phyloP scores from a whole-genome alignment of 2,888 invertebrate genomes.

The Matsumyia berberina region DNA sequence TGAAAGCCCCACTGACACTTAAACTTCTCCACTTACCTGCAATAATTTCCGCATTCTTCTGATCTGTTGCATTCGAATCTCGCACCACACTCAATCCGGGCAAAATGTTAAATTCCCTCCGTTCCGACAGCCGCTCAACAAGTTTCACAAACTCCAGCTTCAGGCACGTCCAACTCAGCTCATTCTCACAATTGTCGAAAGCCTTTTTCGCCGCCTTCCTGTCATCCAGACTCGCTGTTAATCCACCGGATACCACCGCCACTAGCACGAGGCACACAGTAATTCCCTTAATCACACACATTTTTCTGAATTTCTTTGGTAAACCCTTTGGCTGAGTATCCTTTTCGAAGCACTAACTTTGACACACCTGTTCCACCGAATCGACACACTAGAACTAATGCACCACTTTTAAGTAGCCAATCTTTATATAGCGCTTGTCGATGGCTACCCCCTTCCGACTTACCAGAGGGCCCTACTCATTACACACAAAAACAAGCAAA shows the following conservation, averaged over 20 bases:
- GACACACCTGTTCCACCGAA: slow-evolving; percentile 28
- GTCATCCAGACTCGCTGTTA: slow-evolving; percentile 43
- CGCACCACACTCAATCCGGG: slow-evolving; percentile 91
- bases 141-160: slow-evolving; percentile 91
- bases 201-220: slow-evolving; percentile 79
- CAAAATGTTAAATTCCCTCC: slow-evolving; percentile 87
- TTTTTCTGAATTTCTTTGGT: slow-evolving; percentile 1
- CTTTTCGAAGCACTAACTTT: slow-evolving; percentile 19
- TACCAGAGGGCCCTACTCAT: not conserved
- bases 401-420: slow-evolving; percentile 22
- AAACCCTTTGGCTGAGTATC: not conserved
- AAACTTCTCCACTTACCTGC: slow-evolving; percentile 84
- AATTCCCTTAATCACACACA: slow-evolving; percentile 20
- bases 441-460: not conserved
- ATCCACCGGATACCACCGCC: slow-evolving; percentile 12
- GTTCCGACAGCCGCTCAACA: slow-evolving; percentile 90
- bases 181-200: slow-evolving; percentile 85
- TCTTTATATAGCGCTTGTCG: slow-evolving; percentile 58
- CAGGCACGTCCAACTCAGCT: slow-evolving; percentile 90
- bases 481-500: not conserved
- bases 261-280: slow-evolving; percentile 22
- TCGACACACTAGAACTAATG: slow-evolving; percentile 63
- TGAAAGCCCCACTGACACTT: too few relatives aligned
- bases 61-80: slow-evolving; percentile 86
- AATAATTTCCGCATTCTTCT: slow-evolving; percentile 88